A percentile compares a stretch with the other conserved stretches of the same genome.
Conservation (phyloP, 23 tunicate species). For the Ascidia mentula region DNA sequence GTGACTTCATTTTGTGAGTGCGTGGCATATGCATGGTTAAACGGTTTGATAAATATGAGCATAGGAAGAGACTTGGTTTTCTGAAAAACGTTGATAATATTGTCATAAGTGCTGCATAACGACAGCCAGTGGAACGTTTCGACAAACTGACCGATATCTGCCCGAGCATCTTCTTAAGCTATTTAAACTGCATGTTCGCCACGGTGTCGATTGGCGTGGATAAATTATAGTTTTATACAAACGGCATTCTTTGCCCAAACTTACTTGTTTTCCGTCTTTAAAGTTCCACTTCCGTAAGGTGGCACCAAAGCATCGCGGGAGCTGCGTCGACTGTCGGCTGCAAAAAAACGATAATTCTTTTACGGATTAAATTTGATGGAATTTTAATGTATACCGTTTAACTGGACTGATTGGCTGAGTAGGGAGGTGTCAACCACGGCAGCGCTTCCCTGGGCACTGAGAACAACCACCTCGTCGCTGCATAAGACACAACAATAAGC, state of each 20-base stretch:
- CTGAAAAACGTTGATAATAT: too few relatives aligned
- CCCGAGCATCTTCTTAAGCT: too few relatives aligned
- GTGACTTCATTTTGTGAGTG: not conserved
- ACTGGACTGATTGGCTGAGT: not conserved
- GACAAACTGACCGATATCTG: too few relatives aligned
- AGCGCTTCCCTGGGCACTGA: constrained; percentile 88
- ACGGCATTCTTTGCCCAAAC: too few relatives aligned
- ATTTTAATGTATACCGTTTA: not conserved
- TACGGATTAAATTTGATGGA: not conserved
- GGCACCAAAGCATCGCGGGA: not conserved
- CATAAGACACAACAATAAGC: not conserved
- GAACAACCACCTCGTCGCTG: constrained; percentile 80
- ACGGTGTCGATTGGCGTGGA: too few relatives aligned
- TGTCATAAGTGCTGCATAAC: too few relatives aligned
- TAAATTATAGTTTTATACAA: too few relatives aligned
- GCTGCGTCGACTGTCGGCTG: not conserved
- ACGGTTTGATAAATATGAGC: too few relatives aligned
- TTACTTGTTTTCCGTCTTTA: not conserved
- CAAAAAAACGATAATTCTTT: not conserved
- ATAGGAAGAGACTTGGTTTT: too few relatives aligned
- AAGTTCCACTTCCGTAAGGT: not conserved
- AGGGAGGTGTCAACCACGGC: constrained; percentile 35
- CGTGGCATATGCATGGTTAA: too few relatives aligned
- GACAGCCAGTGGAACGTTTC: too few relatives aligned
- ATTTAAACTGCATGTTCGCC: too few relatives aligned